Percentiles rank a stretch among this genome's conserved stretches.
These are phyloP conservation scores for Notamacropus eugenii DNA, from an alignment of 2,797 vertebrate species.

Conservation along the genomic window DNA sequence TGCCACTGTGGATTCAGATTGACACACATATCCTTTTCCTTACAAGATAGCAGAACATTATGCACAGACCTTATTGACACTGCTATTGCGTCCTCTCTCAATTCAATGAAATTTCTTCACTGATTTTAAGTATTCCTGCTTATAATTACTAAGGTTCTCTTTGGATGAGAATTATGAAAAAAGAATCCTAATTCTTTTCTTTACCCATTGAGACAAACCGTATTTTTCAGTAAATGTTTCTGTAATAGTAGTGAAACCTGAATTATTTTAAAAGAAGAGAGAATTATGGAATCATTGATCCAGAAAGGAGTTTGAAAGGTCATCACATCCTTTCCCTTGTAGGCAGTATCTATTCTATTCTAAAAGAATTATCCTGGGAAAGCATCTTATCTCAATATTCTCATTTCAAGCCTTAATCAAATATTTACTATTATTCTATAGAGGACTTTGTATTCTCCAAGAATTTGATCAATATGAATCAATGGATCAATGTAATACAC, in stretches of 20 bases:
- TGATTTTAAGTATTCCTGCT: too few relatives aligned
- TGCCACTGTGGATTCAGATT: background rate
- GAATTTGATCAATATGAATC: background rate
- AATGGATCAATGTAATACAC: background rate
- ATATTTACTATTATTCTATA: background rate
- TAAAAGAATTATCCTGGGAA: background rate
- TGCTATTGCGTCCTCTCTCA: rapidly evolving
- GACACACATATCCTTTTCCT: rapidly evolving
- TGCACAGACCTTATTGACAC: background rate
- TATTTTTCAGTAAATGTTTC: background rate
- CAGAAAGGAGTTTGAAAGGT: background rate
- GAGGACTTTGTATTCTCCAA: background rate
- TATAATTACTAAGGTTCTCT: background rate
- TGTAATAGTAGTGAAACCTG: background rate
- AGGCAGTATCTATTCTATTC: background rate
- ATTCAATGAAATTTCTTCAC: background rate
- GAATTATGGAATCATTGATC: background rate
- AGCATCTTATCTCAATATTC: background rate
- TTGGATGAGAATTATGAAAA: too few relatives aligned
- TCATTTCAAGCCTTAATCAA: background rate
- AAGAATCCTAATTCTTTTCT: background rate
- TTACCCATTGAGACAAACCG: background rate
- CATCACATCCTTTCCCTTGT: background rate
- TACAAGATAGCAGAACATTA: rapidly evolving
- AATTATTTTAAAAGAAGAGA: background rate